Conservation (phyloP, 2,113 vertebrate genomes). For the Sinocyclocheilus anophthalmus region DNA sequence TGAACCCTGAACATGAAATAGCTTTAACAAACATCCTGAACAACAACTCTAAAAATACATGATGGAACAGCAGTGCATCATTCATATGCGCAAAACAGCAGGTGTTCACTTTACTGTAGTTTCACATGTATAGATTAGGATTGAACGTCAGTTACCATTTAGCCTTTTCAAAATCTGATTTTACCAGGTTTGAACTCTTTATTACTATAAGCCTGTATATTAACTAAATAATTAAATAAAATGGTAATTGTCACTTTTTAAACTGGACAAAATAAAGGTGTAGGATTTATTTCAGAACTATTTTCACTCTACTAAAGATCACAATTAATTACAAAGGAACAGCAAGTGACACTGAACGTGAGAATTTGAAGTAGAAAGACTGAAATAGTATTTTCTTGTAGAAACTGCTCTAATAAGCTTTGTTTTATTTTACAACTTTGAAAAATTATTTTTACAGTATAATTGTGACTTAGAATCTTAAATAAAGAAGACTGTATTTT, state of each 20-base stretch:
- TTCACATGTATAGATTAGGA: not conserved
- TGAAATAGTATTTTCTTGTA: too few species aligned
- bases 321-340: not conserved
- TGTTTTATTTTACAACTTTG: too few species aligned
- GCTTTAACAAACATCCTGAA: conserved; percentile 32
- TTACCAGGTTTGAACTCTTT: not conserved
- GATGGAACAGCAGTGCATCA: not conserved
- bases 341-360: not conserved
- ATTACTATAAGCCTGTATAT: not conserved
- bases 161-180: not conserved
- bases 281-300: not conserved
- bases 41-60: not conserved
- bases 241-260: not conserved
- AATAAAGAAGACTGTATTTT: too few species aligned
- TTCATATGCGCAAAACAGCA: conserved; percentile 16
- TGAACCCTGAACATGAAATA: conserved; percentile 40
- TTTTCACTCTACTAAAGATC: not conserved
- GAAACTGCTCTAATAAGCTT: too few species aligned
- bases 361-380: too few species aligned
- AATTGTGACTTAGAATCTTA: too few species aligned
- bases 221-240: not conserved
- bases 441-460: too few species aligned
- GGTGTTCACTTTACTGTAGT: not conserved
- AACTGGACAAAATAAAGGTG: not conserved
- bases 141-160: not conserved